Conservation (phyloP, 2,888 invertebrate genomes). For the Bombyx huttoni region DNA sequence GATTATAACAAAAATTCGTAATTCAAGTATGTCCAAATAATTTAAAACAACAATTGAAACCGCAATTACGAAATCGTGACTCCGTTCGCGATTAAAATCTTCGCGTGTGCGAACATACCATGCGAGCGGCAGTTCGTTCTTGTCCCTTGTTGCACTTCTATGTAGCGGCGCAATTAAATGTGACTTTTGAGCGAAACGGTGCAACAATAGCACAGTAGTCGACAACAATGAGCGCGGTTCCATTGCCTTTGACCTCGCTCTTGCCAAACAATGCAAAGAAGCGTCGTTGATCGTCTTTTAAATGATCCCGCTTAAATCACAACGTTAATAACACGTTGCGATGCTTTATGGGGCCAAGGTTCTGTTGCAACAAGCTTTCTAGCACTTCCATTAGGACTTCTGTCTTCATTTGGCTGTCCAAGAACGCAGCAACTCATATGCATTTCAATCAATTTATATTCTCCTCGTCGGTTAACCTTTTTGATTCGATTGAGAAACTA, state of each 20-base stretch:
- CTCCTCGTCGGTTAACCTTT: constrained; percentile 56
- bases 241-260: constrained; percentile 40
- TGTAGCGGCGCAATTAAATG: constrained; percentile 42
- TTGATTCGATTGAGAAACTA: constrained; percentile 42
- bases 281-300: constrained; percentile 65
- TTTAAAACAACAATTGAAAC: constrained; percentile 17
- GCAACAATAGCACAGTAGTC: constrained; percentile 43
- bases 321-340: constrained; percentile 52
- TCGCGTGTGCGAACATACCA: constrained; percentile 28
- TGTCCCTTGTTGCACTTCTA: constrained; percentile 24
- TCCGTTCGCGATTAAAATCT: constrained; percentile 30
- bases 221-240: constrained; percentile 46
- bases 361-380: constrained; percentile 61
- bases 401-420: constrained; percentile 33
- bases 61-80: constrained; percentile 38
- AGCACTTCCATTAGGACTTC: constrained; percentile 49
- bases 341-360: constrained; percentile 59
- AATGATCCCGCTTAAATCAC: constrained; percentile 58
- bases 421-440: constrained; percentile 24
- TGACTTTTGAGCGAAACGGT: constrained; percentile 46
- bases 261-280: constrained; percentile 56
- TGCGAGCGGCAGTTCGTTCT: constrained; percentile 15
- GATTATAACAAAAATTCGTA: constrained; percentile 4
- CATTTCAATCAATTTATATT: constrained; percentile 43
- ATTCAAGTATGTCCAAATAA: constrained; percentile 3